phyloP scores from a whole-genome alignment of 2,113 vertebrate genomes.

The Anarhynchus alexandrinus region DNA sequence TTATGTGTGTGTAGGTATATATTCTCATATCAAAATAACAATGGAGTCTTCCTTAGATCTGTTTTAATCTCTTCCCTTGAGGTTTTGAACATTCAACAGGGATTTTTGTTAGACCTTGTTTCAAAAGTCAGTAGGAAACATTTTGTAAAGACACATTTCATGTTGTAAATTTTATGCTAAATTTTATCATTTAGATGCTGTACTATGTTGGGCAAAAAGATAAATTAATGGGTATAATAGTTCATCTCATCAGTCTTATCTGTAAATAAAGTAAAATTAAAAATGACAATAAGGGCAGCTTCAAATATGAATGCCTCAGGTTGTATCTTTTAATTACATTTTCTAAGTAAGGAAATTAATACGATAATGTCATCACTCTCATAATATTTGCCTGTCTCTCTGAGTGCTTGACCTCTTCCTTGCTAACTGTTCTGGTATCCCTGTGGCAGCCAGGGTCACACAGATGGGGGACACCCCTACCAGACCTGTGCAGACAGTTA shows the following conservation, averaged over 20 bases:
- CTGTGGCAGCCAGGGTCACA: background rate
- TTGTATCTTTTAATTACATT: constrained; percentile 9
- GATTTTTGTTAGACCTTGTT: background rate
- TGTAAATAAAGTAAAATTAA: background rate
- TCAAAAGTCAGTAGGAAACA: background rate
- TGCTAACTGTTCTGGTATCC: background rate
- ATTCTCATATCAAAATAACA: background rate
- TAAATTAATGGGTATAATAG: background rate
- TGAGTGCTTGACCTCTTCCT: constrained; percentile 16
- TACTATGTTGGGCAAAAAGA: background rate
- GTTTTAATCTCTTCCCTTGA: background rate
- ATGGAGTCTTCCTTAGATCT: background rate
- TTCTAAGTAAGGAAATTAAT: constrained; percentile 26
- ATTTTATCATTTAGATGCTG: background rate
- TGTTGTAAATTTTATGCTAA: background rate
- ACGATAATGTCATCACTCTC: background rate
- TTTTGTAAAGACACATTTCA: background rate
- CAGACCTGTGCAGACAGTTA: background rate
- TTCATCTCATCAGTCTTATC: background rate
- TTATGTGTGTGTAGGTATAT: background rate
- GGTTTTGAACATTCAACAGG: background rate
- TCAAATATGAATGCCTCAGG: background rate
- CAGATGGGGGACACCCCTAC: background rate
- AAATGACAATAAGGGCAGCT: background rate
- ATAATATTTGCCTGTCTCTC: background rate